Base-by-base conservation (phyloP, 1,140 invertebrate species). In the Bombus turneri region DNA sequence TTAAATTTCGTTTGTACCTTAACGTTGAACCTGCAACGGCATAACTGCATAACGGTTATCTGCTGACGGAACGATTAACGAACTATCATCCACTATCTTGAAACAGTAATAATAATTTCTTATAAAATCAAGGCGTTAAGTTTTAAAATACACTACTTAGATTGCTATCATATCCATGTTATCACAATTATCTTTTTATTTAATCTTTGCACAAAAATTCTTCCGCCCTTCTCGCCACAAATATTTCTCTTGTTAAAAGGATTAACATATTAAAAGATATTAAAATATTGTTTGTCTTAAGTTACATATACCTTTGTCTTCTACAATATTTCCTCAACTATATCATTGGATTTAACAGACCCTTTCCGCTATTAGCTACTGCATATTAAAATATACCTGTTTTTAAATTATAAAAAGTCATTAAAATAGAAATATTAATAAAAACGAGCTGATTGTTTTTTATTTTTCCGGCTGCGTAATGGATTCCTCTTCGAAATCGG, bases 41-140 rank as follows among this genome's bases (percentile, higher is more conserved):
- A 86, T 88, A 92, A 91, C 79, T 81, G 39, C 69, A 59, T 92
- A 92, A 92, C 89, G 88, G 90, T 91, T 91, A 85, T 86, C 64
- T 53, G 68, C 85, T 92, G 86, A 87, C 83, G 64, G 83, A 91
- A 82, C 87, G 69, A 83, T 86, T 85, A 86, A 78, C 88, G 84
- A 89, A 83, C 28, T 81, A 75, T 59, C 22, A 76, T 41, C 31
- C 15, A 31, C 13, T 64, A 68, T 37, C 34, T 13, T 22, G 57
- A 68, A 47, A 76, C n/a, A 37, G 10, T 77, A 64, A 68, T 74
- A 64, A 64, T 53, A 53, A 64, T 59, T 72, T 75, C 53, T 81
- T 15, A 47, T 12, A 15, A 68, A 39, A 83, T 76, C 41, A 13
- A 4, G 10, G 13, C 9, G 15, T n/a, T 12, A 64, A 22, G 28